A percentile compares a stretch with the other conserved stretches of the same genome.
Conservation (phyloP, 2,113 vertebrate species). For the Mesoclemmys tuberculata region DNA sequence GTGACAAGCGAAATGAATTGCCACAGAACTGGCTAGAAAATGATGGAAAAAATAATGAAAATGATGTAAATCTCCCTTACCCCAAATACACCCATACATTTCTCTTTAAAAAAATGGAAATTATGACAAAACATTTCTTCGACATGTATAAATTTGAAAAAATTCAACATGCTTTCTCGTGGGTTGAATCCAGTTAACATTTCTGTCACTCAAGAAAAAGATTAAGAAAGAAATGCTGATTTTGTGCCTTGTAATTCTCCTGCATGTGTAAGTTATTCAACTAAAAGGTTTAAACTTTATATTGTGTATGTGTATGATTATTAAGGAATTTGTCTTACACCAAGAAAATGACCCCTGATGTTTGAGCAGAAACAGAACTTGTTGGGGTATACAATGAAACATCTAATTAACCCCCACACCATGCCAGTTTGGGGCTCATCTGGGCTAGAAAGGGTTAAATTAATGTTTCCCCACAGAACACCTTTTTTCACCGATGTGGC, state of each 20-base stretch:
- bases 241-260: neutral
- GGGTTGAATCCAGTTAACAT: neutral
- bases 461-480: neutral
- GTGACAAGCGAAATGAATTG: neutral
- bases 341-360: neutral
- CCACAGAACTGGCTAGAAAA: neutral
- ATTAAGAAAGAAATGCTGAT: neutral
- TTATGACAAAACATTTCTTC: neutral
- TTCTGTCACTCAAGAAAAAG: neutral
- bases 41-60: neutral
- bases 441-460: conserved; percentile 44
- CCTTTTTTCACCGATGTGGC: neutral
- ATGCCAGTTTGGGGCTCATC: conserved; percentile 24
- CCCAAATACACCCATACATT: neutral
- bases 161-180: neutral
- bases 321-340: neutral
- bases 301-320: neutral
- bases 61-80: rapidly evolving
- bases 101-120: neutral
- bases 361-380: neutral
- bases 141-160: neutral
- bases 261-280: neutral
- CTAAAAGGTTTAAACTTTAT: neutral
- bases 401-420: conserved; percentile 38
- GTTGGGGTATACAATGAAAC: neutral